Conservation (phyloP, 2,888 invertebrate genomes). For the Ophonus ardosiacus region DNA sequence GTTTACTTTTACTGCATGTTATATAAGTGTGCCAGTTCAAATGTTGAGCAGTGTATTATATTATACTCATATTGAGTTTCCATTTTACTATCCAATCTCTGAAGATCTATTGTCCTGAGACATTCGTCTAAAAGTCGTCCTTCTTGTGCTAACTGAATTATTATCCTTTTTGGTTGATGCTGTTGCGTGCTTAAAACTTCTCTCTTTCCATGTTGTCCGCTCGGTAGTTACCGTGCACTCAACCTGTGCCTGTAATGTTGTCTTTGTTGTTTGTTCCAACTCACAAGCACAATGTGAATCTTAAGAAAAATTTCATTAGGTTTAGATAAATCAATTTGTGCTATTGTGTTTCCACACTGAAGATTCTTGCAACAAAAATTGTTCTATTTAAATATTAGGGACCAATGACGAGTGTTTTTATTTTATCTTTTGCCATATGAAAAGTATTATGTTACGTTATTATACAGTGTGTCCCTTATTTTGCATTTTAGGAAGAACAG, state of each 20-base stretch:
- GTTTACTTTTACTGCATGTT: too few species aligned
- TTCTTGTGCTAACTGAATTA: constrained; percentile 72
- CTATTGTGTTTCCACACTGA: not conserved
- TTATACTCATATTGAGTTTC: not conserved
- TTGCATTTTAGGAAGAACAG: too few species aligned
- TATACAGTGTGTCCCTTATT: too few species aligned
- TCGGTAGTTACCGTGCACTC: not conserved
- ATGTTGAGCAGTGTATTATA: too few species aligned
- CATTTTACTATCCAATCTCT: not conserved
- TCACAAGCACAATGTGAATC: constrained; percentile 26
- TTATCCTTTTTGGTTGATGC: constrained; percentile 71
- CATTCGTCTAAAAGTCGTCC: constrained; percentile 65
- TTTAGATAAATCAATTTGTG: constrained; percentile 14
- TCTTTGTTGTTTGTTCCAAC: constrained; percentile 25
- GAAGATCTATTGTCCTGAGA: not conserved
- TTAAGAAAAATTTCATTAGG: constrained; percentile 37
- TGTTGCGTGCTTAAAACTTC: constrained; percentile 70
- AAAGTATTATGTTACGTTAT: too few species aligned
- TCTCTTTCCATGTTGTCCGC: constrained; percentile 63
- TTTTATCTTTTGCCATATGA: too few species aligned
- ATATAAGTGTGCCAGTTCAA: too few species aligned
- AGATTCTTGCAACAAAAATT: too few species aligned
- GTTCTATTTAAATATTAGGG: too few species aligned
- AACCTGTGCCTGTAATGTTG: not conserved
- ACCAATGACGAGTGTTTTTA: too few species aligned